Percentiles rank a stretch among this genome's conserved stretches.
Conservation (phyloP, 2,797 vertebrate genomes). For the Pitangus sulphuratus region DNA sequence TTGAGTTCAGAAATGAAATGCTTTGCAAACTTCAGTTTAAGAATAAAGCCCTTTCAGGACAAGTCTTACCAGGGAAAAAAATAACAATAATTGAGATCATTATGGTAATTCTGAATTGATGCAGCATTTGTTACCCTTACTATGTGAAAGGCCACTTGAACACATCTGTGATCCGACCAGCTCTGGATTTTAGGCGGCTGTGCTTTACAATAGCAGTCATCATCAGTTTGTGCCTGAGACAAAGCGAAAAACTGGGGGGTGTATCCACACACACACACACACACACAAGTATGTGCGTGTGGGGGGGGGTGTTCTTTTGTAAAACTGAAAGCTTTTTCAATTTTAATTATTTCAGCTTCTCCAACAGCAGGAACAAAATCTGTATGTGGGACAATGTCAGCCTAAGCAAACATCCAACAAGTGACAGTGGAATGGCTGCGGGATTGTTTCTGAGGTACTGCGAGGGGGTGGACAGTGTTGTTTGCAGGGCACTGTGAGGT, state of each 20-base stretch:
- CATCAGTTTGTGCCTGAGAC: neutral
- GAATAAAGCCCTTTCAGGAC: neutral
- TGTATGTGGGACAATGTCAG: neutral
- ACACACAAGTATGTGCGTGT: fast-evolving
- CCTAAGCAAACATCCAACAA: neutral
- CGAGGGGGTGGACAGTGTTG: neutral
- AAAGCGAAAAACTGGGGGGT: neutral
- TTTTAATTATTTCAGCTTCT: neutral
- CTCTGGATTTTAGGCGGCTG: neutral
- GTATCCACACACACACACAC: too few relatives aligned
- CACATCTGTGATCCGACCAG: neutral
- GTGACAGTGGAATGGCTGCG: neutral
- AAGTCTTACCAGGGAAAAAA: neutral
- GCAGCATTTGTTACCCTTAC: neutral
- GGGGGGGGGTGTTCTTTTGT: neutral
- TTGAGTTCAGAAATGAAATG: neutral
- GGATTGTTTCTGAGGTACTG: neutral
- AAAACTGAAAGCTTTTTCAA: neutral
- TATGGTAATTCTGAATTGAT: neutral
- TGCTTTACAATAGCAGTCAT: neutral
- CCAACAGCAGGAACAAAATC: neutral
- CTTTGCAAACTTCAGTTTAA: neutral
- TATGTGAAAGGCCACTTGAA: neutral
- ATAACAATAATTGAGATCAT: neutral
- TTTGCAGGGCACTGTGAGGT: neutral